phyloP scores from a whole-genome alignment of 2,113 vertebrate genomes.

The Speoplatyrhinus poulsoni region DNA sequence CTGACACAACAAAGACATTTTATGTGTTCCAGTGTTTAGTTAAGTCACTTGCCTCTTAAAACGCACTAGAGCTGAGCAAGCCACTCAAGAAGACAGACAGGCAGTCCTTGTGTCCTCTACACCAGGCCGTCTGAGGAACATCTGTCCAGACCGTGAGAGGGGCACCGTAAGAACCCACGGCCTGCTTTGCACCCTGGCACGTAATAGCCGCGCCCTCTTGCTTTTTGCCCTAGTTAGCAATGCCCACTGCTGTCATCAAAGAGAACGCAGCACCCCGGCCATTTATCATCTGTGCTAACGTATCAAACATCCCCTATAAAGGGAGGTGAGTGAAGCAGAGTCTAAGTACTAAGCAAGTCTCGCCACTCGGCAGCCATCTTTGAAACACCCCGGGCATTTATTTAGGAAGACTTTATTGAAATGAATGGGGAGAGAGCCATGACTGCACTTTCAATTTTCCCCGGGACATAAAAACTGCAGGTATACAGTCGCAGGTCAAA shows the following conservation, averaged over 20 bases:
- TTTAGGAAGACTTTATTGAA: too few species aligned
- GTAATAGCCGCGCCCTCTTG: constrained; percentile 16
- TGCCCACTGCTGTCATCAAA: constrained; percentile 18
- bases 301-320: constrained; percentile 23
- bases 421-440: too few species aligned
- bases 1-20: too few species aligned
- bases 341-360: not conserved
- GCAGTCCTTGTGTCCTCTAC: not conserved
- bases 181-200: constrained; percentile 20
- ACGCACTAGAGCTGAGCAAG: too few species aligned
- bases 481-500: too few species aligned
- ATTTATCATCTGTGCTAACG: constrained; percentile 43
- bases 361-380: too few species aligned
- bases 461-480: too few species aligned
- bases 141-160: constrained; percentile 27
- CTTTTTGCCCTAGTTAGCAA: constrained; percentile 25
- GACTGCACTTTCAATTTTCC: too few species aligned
- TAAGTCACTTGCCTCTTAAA: too few species aligned
- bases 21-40: too few species aligned
- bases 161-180: not conserved
- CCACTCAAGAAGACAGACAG: too few species aligned
- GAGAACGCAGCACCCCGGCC: constrained; percentile 22
- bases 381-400: too few species aligned
- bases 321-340: not conserved
- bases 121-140: constrained; percentile 13